A percentile compares a stretch with the other conserved stretches of the same genome.
Evolutionary conservation across 2,797 vertebrate species (phyloP).

Genomic region (Sebastes matsubarae): DNA sequence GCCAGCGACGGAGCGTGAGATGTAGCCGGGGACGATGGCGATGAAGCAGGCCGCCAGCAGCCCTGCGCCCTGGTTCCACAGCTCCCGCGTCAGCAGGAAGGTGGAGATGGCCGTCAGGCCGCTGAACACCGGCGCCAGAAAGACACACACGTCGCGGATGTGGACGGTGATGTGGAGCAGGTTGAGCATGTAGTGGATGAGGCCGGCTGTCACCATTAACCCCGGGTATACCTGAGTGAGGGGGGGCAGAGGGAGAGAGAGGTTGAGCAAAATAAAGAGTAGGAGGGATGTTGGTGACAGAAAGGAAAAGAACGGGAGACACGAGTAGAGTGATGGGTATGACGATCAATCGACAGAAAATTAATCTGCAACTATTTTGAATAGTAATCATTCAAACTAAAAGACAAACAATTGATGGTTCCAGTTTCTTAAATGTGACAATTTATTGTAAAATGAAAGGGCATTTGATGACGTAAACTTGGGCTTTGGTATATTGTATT

Average conservation of each 20-base stretch:
- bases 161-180: constrained; percentile 97
- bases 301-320: neutral
- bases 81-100: constrained; percentile 95
- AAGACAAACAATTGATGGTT: neutral
- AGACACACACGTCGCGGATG: constrained; percentile 97
- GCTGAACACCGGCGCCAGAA: constrained; percentile 96
- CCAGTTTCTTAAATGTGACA: neutral
- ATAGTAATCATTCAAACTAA: neutral
- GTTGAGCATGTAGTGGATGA: constrained; percentile 97
- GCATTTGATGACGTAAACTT: neutral
- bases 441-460: neutral
- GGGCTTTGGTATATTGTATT: neutral
- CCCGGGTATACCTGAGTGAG: constrained; percentile 92
- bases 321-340: neutral
- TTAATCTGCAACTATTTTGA: no score
- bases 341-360: no score
- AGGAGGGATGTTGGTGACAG: neutral
- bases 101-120: constrained; percentile 97
- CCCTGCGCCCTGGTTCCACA: constrained; percentile 98
- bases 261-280: neutral
- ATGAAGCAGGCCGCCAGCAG: constrained; percentile 98
- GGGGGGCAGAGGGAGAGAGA: neutral
- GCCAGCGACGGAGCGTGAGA: constrained; percentile 97
- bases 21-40: constrained; percentile 97
- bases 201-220: constrained; percentile 96